Percentiles rank a stretch among this genome's conserved stretches.
These are phyloP conservation scores for Araneus ventricosus DNA, from an alignment of 1,140 invertebrate species.

Conservation along the genomic window DNA sequence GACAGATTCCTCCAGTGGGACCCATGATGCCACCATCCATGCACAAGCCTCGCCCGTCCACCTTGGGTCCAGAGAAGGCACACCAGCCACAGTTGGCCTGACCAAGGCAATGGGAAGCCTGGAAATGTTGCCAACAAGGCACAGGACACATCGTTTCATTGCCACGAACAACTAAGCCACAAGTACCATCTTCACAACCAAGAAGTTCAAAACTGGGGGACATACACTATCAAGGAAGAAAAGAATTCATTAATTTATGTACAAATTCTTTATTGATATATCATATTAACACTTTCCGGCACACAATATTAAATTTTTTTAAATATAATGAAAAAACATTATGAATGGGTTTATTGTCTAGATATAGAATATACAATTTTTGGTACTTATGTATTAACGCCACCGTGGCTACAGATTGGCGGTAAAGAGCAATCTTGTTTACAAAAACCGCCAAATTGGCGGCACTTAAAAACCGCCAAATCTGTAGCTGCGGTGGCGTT, in stretches of 20 bases:
- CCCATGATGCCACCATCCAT: constrained; percentile 80
- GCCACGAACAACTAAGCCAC: constrained; percentile 88
- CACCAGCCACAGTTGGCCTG: constrained; percentile 89
- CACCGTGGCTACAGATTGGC: too few relatives aligned
- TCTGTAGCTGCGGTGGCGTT: too few relatives aligned
- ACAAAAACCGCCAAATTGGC: too few relatives aligned
- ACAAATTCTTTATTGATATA: too few relatives aligned
- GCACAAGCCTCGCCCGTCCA: constrained; percentile 81
- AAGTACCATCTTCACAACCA: constrained; percentile 93
- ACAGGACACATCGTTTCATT: constrained; percentile 87
- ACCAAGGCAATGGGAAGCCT: constrained; percentile 91
- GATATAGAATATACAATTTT: too few relatives aligned
- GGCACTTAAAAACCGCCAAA: too few relatives aligned
- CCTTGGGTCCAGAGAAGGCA: constrained; percentile 79
- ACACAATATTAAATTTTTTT: too few relatives aligned
- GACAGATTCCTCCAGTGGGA: constrained; percentile 79
- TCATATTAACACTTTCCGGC: too few relatives aligned
- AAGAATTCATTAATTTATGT: background rate
- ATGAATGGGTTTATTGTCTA: too few relatives aligned
- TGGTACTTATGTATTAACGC: too few relatives aligned
- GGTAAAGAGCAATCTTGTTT: too few relatives aligned
- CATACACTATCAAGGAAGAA: constrained; percentile 85
- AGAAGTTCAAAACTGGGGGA: constrained; percentile 91
- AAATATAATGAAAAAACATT: too few relatives aligned
- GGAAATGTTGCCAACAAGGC: constrained; percentile 89